Conservation (phyloP, 2,797 vertebrate genomes). For the Cossypha dichroa region DNA sequence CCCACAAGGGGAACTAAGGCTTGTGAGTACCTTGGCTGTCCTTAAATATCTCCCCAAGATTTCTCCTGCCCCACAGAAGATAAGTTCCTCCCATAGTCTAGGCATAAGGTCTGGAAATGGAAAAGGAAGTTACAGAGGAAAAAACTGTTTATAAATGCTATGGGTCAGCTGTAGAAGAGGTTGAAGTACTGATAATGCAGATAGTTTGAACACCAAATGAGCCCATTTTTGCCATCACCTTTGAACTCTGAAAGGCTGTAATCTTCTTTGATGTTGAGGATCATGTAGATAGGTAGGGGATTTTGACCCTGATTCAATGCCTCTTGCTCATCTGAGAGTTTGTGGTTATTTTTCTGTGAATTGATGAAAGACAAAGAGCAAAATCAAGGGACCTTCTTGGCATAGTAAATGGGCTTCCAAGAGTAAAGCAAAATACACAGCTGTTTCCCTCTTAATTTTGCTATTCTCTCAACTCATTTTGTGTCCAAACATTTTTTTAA, state of each 20-base stretch:
- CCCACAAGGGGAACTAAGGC: background rate
- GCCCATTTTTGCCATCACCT: conserved; percentile 45
- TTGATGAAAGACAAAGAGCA: background rate
- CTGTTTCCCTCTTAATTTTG: background rate
- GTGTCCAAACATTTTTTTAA: background rate
- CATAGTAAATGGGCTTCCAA: background rate
- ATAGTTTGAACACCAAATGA: background rate
- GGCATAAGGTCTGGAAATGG: background rate
- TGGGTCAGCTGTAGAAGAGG: background rate
- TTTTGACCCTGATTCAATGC: conserved; percentile 76
- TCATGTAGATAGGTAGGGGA: conserved; percentile 79
- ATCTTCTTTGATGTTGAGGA: conserved; percentile 78
- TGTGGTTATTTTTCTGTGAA: conserved; percentile 67
- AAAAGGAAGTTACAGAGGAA: background rate
- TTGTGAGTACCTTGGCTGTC: background rate
- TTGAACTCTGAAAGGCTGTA: conserved; percentile 68
- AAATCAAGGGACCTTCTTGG: background rate
- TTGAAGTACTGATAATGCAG: background rate
- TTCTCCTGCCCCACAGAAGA: background rate
- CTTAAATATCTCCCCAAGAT: background rate
- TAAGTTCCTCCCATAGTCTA: background rate
- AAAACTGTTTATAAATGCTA: background rate
- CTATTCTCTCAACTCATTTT: background rate
- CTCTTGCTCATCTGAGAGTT: conserved; percentile 75
- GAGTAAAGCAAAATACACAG: background rate